Evolutionary conservation across 2,797 vertebrate genomes (phyloP), one percentile per base, ranked within the genome.

Genomic region (Platalea minor): DNA sequence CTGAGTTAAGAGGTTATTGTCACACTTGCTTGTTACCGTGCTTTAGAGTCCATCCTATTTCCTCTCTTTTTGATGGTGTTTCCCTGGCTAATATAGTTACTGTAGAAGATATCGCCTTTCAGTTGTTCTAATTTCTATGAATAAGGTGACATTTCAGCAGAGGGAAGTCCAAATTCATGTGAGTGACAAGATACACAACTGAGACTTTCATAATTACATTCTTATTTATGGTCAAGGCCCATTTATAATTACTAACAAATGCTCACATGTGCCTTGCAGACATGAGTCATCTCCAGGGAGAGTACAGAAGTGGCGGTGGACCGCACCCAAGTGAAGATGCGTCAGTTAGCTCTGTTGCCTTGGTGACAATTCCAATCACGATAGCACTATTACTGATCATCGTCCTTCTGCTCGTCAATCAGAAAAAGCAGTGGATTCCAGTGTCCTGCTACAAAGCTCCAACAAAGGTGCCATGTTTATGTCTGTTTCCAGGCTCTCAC

Each of bases 361-460:
- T 98, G 88, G 98, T 99, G 57, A 98, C 98, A 21, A 97, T 99
- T 72, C 98, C 98, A 46, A 97, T 99, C 89, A 96, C 98, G 46
- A 97, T 98, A 87, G 98, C 98, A 11, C 97, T 99, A 23, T 96
- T 98, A 53, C 96, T 98, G 43, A 97, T 99, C 77, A 96, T 98
- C 33, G 87, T 98, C 41, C 96, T 99, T 96, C 97, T 99, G 56
- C 96, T 99, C 37, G 87, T 99, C 96, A 99, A 99, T 95, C 98
- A 99, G 97, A 99, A 98, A 72, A 99, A 99, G 95, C 98, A 98
- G 88, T 99, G 99, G 98, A 97, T 99, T 77, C 98, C 98, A 28
- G 98, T 99, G 91, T 98, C 98, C 65, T 99, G 99, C 97, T 99
- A 99, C 96, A 98, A 98, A 95, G 95, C 98, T 88, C 98, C 98